Evolutionary conservation across 2,113 vertebrate species (phyloP).

Genomic region (Orthonyx spaldingii): DNA sequence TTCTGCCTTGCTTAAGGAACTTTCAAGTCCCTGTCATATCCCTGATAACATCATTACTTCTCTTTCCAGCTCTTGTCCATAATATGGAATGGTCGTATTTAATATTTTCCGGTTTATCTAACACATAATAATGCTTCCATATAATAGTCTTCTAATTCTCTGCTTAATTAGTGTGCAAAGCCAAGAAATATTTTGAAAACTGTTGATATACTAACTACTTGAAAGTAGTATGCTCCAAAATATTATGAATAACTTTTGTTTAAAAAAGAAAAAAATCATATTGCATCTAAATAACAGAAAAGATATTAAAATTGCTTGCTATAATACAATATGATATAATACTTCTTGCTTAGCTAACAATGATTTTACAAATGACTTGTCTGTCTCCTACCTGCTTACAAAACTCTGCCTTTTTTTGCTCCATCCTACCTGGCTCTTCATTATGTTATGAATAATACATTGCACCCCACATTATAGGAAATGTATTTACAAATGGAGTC

Average conservation of each 20-base stretch:
- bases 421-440: not conserved
- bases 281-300: not conserved
- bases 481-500: constrained; percentile 41
- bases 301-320: not conserved
- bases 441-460: constrained; percentile 18
- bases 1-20: not conserved
- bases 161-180: not conserved
- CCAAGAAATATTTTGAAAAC: not conserved
- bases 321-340: not conserved
- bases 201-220: not conserved
- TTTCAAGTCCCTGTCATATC: not conserved
- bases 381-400: not conserved
- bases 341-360: not conserved
- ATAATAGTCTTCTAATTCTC: not conserved
- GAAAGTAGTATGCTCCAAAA: not conserved
- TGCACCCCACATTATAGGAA: not conserved
- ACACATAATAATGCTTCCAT: not conserved
- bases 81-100: not conserved
- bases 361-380: not conserved
- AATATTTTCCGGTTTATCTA: not conserved
- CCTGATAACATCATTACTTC: not conserved
- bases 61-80: not conserved
- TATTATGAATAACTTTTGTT: not conserved
- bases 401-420: not conserved
- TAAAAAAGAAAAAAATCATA: not conserved